phyloP scores from a whole-genome alignment of 2,113 vertebrate genomes.

The Sturnus vulgaris region DNA sequence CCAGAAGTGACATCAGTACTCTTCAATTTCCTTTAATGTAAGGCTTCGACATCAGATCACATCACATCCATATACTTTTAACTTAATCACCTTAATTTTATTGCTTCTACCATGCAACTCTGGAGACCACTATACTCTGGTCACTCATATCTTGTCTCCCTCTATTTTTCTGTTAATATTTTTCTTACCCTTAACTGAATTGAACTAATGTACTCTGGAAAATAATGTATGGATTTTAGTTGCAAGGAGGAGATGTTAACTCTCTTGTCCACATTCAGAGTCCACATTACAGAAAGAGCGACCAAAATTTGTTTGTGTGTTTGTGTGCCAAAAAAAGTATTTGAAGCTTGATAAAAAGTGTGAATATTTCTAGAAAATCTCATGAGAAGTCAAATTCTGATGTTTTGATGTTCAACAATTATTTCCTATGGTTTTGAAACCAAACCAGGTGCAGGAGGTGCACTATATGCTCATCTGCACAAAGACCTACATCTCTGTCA shows the following conservation, averaged over 20 bases:
- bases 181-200: neutral
- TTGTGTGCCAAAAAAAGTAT: neutral
- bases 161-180: neutral
- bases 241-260: neutral
- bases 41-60: neutral
- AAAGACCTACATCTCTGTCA: neutral
- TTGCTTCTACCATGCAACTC: neutral
- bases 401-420: neutral
- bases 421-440: neutral
- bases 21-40: neutral
- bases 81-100: neutral
- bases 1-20: neutral
- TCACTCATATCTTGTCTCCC: neutral
- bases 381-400: neutral
- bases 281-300: neutral
- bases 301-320: neutral
- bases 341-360: neutral
- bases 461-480: neutral
- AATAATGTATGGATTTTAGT: neutral
- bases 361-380: neutral
- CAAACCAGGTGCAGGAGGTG: neutral
- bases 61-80: neutral
- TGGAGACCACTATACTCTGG: neutral
- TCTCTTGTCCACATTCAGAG: neutral
- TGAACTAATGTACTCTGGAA: neutral